These are phyloP conservation scores for Drosophila lowei DNA, from an alignment of 1,140 invertebrate genomes.

Conservation along the genomic window DNA sequence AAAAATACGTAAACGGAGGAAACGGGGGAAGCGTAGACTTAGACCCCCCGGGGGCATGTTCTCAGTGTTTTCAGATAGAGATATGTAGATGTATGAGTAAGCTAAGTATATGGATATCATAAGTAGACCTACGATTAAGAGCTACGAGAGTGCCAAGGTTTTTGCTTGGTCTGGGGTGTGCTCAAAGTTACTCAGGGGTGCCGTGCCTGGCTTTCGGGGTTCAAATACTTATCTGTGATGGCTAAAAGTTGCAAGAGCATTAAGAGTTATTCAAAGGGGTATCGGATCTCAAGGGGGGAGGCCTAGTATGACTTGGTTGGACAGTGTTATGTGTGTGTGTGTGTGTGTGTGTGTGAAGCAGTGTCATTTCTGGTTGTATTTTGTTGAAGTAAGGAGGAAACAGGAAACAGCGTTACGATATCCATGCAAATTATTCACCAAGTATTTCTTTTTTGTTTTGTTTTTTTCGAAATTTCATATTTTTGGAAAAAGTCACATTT, in stretches of 20 bases:
- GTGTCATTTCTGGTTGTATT: slow-evolving; percentile 21
- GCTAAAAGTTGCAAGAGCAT: slow-evolving; percentile 59
- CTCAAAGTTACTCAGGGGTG: slow-evolving; percentile 9
- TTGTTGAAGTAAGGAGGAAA: slow-evolving; percentile 56
- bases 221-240: slow-evolving; percentile 65
- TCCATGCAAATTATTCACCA: slow-evolving; percentile 83
- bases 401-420: slow-evolving; percentile 81
- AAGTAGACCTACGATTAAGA: slow-evolving; percentile 41
- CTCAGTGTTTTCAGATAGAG: neutral
- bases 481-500: slow-evolving; percentile 53
- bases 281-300: neutral
- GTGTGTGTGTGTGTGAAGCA: slow-evolving; percentile 19
- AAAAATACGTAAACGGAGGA: slow-evolving; percentile 31
- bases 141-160: slow-evolving; percentile 35
- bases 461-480: slow-evolving; percentile 35
- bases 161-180: slow-evolving; percentile 17
- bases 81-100: slow-evolving; percentile 38
- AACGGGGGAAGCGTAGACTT: slow-evolving; percentile 19
- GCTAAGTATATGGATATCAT: slow-evolving; percentile 35
- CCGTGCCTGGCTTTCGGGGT: slow-evolving; percentile 18
- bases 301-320: neutral
- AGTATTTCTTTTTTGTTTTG: slow-evolving; percentile 52
- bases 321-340: slow-evolving; percentile 20
- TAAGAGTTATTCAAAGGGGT: slow-evolving; percentile 19
- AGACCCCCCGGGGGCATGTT: neutral